Conservation (phyloP, 2,113 vertebrate species). For the Tachycineta bicolor region DNA sequence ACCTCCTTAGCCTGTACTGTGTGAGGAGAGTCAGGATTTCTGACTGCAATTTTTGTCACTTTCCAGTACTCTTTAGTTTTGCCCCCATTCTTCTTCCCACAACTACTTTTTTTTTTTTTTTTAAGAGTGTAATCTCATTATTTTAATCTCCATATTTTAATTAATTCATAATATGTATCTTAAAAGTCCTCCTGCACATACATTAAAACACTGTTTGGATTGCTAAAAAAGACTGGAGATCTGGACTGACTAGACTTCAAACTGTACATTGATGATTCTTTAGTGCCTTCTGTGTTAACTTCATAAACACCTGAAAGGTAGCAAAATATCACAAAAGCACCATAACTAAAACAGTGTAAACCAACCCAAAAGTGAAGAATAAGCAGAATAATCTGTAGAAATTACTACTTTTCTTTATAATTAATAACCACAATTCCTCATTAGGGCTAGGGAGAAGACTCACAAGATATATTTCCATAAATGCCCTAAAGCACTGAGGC, state of each 20-base stretch:
- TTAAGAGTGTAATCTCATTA: too few species aligned
- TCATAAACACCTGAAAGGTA: not conserved
- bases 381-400: not conserved
- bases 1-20: not conserved
- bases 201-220: not conserved
- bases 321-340: not conserved
- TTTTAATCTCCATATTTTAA: not conserved
- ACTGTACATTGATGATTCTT: rapidly evolving
- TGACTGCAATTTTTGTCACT: not conserved
- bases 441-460: not conserved
- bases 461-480: not conserved
- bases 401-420: not conserved
- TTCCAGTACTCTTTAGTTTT: not conserved
- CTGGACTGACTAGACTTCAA: not conserved
- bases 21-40: not conserved
- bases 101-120: not conserved
- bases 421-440: not conserved
- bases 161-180: not conserved
- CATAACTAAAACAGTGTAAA: not conserved
- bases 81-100: not conserved
- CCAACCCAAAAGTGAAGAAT: not conserved
- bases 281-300: not conserved
- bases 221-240: not conserved
- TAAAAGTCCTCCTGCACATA: not conserved
- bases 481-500: not conserved